Conservation (phyloP, 2,113 vertebrate genomes). For the Oreotragus oreotragus region DNA sequence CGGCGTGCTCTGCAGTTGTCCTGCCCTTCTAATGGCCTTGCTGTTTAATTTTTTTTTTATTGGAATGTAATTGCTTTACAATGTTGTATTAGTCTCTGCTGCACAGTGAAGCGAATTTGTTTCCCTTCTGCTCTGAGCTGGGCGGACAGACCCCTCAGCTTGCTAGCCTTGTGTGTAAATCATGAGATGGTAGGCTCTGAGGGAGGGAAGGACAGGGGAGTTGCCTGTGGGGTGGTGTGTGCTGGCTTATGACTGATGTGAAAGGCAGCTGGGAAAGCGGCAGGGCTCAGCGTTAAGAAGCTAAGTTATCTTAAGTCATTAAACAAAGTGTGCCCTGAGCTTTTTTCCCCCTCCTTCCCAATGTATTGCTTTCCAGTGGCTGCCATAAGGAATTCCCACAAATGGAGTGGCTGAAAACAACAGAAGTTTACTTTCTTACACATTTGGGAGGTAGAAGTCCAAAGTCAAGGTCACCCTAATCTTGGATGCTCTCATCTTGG, state of each 20-base stretch:
- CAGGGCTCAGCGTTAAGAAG: not conserved
- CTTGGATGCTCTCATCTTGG: not conserved
- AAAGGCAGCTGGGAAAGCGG: rapidly evolving
- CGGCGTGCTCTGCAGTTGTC: not conserved
- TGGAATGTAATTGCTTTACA: not conserved
- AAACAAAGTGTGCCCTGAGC: not conserved
- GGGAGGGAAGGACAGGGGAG: not conserved
- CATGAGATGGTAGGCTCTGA: not conserved
- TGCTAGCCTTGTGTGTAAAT: not conserved
- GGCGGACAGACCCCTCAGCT: not conserved
- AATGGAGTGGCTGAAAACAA: not conserved
- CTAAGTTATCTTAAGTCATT: not conserved
- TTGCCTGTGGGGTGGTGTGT: rapidly evolving
- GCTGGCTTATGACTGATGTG: not conserved
- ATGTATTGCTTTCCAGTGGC: not conserved
- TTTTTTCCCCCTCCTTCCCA: rapidly evolving
- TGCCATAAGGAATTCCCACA: not conserved
- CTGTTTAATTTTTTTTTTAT: not conserved
- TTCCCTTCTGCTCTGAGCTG: not conserved
- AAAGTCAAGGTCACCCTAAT: no score
- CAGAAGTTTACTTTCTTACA: not conserved
- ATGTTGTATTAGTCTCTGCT: not conserved
- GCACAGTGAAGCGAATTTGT: not conserved
- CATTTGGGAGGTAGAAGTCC: not conserved
- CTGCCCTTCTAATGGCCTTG: not conserved